Percentiles rank a stretch among this genome's conserved stretches.
Evolutionary conservation across 2,113 vertebrate species (phyloP).

Genomic region (Hypocryptadius cinnamomeus): DNA sequence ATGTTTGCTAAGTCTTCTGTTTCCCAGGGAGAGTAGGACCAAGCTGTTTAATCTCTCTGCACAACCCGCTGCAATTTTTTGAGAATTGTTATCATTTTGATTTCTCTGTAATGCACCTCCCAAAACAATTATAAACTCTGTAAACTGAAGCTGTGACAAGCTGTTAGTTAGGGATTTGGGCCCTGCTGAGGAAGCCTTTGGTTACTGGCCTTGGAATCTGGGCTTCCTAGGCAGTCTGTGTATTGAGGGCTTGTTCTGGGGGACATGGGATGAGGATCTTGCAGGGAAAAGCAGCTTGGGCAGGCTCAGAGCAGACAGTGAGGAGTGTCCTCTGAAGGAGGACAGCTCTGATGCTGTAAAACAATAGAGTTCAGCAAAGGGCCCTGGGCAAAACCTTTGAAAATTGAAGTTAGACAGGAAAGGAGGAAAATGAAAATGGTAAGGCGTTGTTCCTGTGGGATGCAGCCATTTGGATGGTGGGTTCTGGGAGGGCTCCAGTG

Average conservation of each 20-base stretch:
- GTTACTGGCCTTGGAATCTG: background rate
- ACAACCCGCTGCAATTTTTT: constrained; percentile 17
- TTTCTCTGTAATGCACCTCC: constrained; percentile 46
- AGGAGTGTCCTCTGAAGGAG: background rate
- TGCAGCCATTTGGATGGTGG: background rate
- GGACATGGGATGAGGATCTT: background rate
- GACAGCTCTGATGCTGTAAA: fast-evolving
- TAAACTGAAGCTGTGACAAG: background rate
- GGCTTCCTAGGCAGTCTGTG: background rate
- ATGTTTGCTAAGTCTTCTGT: constrained; percentile 25
- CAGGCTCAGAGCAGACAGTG: background rate
- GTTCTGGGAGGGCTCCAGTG: background rate
- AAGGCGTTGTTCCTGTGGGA: background rate
- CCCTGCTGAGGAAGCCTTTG: background rate
- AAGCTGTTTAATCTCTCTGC: constrained; percentile 56
- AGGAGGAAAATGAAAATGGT: background rate
- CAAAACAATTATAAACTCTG: constrained; percentile 50
- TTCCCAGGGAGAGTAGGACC: constrained; percentile 32
- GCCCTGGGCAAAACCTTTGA: background rate
- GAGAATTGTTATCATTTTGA: constrained; percentile 55
- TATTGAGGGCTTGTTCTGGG: fast-evolving
- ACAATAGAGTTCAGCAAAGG: background rate
- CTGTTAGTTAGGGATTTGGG: background rate
- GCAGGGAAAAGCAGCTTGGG: background rate
- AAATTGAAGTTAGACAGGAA: background rate